phyloP scores from a whole-genome alignment of 2,888 invertebrate species.

The Tyria jacobaeae region DNA sequence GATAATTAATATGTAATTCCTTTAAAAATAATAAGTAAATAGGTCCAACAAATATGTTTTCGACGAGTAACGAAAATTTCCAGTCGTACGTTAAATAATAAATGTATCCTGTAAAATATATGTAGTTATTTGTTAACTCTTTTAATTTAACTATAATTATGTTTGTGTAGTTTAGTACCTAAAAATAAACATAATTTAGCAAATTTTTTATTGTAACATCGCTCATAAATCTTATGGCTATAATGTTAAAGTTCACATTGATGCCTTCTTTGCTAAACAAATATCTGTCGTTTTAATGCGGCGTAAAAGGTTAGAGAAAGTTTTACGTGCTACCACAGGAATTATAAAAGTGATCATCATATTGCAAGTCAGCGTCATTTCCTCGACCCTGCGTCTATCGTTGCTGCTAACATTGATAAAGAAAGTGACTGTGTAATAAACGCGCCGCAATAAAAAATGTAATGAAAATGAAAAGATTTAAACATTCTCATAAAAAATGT shows the following conservation, averaged over 20 bases:
- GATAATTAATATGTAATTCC: too few relatives aligned
- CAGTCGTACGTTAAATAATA: too few relatives aligned
- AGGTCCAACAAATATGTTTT: too few relatives aligned
- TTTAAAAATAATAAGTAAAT: too few relatives aligned
- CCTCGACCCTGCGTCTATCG: conserved; percentile 43
- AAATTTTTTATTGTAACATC: too few relatives aligned
- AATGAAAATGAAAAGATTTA: conserved; percentile 67
- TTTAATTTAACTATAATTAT: too few relatives aligned
- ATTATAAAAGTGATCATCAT: conserved; percentile 48
- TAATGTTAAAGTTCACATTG: neutral
- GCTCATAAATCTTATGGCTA: neutral
- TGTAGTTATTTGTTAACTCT: too few relatives aligned
- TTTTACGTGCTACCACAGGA: conserved; percentile 36
- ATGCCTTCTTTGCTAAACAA: neutral
- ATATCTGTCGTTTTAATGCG: conserved; percentile 6
- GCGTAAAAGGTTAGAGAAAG: conserved; percentile 23
- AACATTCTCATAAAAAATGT: conserved; percentile 65
- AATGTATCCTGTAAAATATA: too few relatives aligned
- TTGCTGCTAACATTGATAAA: conserved; percentile 50
- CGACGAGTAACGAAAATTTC: too few relatives aligned
- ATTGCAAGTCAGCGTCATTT: conserved; percentile 51
- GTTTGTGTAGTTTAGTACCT: too few relatives aligned
- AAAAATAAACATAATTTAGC: too few relatives aligned
- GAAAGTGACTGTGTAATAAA: conserved; percentile 60
- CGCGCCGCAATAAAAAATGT: conserved; percentile 57